Base-by-base conservation (phyloP, 2,797 vertebrate species). In the Tarsius wallacei region DNA sequence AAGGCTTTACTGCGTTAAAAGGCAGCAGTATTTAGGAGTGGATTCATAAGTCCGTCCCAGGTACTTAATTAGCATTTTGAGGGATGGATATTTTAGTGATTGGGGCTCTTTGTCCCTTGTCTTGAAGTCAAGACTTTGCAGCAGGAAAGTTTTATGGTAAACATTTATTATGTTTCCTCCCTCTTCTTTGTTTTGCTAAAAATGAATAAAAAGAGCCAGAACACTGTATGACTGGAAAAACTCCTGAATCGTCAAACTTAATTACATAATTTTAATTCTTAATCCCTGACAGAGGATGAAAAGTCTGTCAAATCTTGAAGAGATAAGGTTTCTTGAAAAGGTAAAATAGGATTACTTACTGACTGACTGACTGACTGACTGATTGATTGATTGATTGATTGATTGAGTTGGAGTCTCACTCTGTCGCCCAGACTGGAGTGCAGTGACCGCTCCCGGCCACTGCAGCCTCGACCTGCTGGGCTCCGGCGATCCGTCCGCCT, bases 201-300 rank as follows among this genome's bases (percentile, higher is more conserved):
- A 61, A 88, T 81, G 42, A 42, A 42, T 42, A 42, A 15, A 64
- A 42, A 93, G 16, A 96, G 14, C 12, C 59, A 24, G 31, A 61
- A 51, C 9, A 87, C 42, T 64, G 16, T 36, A 17, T 66, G 26
- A n/a, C 12, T 70, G 21, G 1, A 2, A 22, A 36, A 47, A 73
- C 51, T 42, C 53, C 26, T 61, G 9, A 70, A 59, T 74, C 33
- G 19, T 88, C 33, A 70, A 9, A 89, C 61, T 80, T 74, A 63
- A 74, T 42, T 26, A 31, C 19, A 6, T 63, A 12, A 87, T 95
- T 96, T 96, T 94, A 90, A 93, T 51, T 17, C 51, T 61, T 95
- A 42, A 84, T 36, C 94, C 42, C 7, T 42, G 42, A 42, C 14
- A 57, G 19, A 64, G 76, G 70, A 87, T 36, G 85, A 88, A 73